Percentiles rank a stretch among this genome's conserved stretches.
These are phyloP conservation scores for Drosophila elegans DNA, from an alignment of 1,140 invertebrate genomes.

Conservation along the genomic window DNA sequence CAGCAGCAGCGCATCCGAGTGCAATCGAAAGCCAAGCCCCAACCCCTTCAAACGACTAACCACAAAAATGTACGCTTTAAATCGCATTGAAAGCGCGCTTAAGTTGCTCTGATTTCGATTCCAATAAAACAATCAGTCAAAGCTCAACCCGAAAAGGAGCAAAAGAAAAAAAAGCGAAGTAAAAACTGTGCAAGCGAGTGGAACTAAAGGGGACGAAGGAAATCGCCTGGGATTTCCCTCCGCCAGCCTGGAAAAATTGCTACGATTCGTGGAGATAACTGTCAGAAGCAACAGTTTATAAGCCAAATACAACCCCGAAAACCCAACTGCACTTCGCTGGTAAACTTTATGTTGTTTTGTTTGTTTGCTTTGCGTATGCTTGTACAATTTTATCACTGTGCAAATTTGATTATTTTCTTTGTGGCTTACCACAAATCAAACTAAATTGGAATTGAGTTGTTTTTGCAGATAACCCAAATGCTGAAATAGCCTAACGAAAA, in stretches of 20 bases:
- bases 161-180: background rate
- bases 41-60: conserved; percentile 11
- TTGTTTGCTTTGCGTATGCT: conserved; percentile 6
- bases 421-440: conserved; percentile 29
- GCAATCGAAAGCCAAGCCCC: background rate
- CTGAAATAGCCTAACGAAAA: background rate
- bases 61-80: conserved; percentile 30
- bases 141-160: conserved; percentile 3
- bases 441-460: conserved; percentile 8
- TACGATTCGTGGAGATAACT: conserved; percentile 52
- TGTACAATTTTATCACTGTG: conserved; percentile 22
- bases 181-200: conserved; percentile 37
- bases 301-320: conserved; percentile 37
- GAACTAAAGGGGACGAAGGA: conserved; percentile 22
- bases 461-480: conserved; percentile 1
- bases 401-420: conserved; percentile 16
- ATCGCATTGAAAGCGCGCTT: conserved; percentile 12
- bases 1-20: conserved; percentile 15
- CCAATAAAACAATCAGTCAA: conserved; percentile 45
- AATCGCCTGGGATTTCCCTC: conserved; percentile 46
- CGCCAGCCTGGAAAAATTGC: conserved; percentile 45
- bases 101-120: conserved; percentile 9
- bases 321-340: conserved; percentile 11
- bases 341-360: conserved; percentile 10
- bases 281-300: conserved; percentile 69